Base-by-base conservation (phyloP, 2,797 vertebrate species). In the Lithobates pipiens region DNA sequence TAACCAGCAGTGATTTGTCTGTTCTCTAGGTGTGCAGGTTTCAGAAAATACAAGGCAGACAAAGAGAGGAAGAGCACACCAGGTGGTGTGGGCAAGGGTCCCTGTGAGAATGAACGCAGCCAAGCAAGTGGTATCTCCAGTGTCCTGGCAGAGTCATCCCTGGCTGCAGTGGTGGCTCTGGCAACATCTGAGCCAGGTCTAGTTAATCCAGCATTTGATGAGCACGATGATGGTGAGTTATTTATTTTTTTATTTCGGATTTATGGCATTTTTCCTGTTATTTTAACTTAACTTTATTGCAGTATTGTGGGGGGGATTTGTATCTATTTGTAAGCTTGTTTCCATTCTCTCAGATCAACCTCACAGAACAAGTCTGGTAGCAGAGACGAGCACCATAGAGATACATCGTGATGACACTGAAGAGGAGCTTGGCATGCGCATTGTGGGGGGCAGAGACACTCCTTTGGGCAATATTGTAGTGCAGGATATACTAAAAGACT, bases 401-500 rank as follows among this genome's bases (percentile, higher is more conserved):
- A 93, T 98, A 89, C 94, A 95, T 86, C 94, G 96, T 77, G 96
- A 96, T 1, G 96, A 97, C 79, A 93, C 93, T 0, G 95, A 95
- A 68, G 96, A 97, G 72, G 96, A 96, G 75, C 93, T 98, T 88
- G 97, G 97, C 27, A 94, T 99, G 88, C 95, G 96, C 81, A 97
- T 98, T 27, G 97, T 99, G 3, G 97, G 97, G 16, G 97, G 97
- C 0, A 98, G 97, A 90, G 96, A 99, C 93, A 98, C 97, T 0
- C 97, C 97, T 0, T 92, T 99, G 25, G 97, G 97, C 10, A 98
- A 97, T 89, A 96, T 98, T 0, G 96, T 98, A 67, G 94, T 98
- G 86, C 97, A 98, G 90, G 97, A 98, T 80, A 94, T 98, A 32
- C 88, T 97, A 84, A 90, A 94, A 75, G 96, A 97, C 90, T 96